Percentiles rank a stretch among this genome's conserved stretches.
Evolutionary conservation across 1,140 invertebrate genomes (phyloP).

Genomic region (Drosophila littoralis): DNA sequence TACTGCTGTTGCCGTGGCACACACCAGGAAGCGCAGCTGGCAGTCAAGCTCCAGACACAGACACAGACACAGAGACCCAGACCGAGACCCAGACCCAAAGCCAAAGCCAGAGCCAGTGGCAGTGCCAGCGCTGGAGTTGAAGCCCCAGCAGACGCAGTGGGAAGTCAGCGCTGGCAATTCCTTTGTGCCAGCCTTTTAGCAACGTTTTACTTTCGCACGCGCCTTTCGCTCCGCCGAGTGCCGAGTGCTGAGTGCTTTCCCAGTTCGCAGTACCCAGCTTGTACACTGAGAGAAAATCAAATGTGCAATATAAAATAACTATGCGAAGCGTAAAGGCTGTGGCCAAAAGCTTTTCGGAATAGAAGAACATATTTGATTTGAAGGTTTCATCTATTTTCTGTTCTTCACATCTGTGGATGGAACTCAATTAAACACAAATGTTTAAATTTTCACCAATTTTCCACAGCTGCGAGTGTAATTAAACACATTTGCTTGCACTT

Average conservation of each 20-base stretch:
- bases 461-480: too few species aligned
- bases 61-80: constrained; percentile 20
- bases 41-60: constrained; percentile 56
- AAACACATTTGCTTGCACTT: too few species aligned
- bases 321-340: too few species aligned
- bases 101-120: neutral
- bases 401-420: too few species aligned
- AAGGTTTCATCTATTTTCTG: too few species aligned
- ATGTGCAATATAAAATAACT: neutral
- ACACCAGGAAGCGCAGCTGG: constrained; percentile 33
- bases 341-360: too few species aligned
- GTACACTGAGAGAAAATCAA: constrained; percentile 20
- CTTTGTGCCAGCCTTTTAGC: constrained; percentile 64
- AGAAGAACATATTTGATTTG: too few species aligned
- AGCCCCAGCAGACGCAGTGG: constrained; percentile 52
- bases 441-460: too few species aligned
- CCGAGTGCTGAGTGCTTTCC: constrained; percentile 19
- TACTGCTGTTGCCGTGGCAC: constrained; percentile 9
- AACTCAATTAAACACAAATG: too few species aligned
- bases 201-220: constrained; percentile 77
- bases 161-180: constrained; percentile 50
- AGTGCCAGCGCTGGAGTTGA: constrained; percentile 4
- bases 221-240: neutral
- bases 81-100: constrained; percentile 13
- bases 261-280: neutral